Percentiles rank a stretch among this genome's conserved stretches.
phyloP scores from a whole-genome alignment of 2,888 invertebrate species.

The Hemistola chrysoprasaria region DNA sequence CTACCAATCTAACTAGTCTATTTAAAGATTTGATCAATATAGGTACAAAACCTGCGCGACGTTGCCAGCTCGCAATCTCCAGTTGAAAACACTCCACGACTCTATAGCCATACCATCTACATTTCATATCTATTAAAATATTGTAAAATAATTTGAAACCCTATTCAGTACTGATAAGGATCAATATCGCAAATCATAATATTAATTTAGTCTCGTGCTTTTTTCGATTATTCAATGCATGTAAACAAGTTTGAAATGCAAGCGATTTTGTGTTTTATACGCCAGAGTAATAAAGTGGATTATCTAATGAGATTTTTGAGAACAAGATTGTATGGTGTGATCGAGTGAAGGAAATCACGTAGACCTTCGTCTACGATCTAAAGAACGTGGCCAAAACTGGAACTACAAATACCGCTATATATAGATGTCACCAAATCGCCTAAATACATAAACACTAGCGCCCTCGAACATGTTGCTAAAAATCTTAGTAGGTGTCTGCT shows the following conservation, averaged over 20 bases:
- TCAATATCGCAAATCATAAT: not conserved
- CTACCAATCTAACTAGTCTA: too few species aligned
- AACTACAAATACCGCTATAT: too few species aligned
- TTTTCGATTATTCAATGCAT: conserved; percentile 9
- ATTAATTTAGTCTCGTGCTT: not conserved
- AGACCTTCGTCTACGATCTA: too few species aligned
- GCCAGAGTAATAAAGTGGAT: not conserved
- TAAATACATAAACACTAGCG: too few species aligned
- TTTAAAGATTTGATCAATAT: conserved; percentile 66
- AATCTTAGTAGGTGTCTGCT: too few species aligned
- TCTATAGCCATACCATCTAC: conserved; percentile 13
- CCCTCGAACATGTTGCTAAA: too few species aligned
- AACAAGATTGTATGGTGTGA: conserved; percentile 16
- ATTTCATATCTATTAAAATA: conserved; percentile 4
- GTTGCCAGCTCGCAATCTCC: conserved; percentile 58
- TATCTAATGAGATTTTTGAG: conserved; percentile 7
- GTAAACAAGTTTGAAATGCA: conserved; percentile 12
- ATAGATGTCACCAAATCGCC: too few species aligned
- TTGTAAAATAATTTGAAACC: not conserved
- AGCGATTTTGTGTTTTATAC: conserved; percentile 4
- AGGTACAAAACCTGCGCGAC: conserved; percentile 37
- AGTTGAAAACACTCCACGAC: conserved; percentile 43
- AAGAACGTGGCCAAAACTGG: too few species aligned
- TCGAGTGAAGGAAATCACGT: conserved; percentile 13
- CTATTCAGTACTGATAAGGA: not conserved